A percentile compares a stretch with the other conserved stretches of the same genome.
phyloP scores from a whole-genome alignment of 2,113 vertebrate species.

The Panthera uncia region DNA sequence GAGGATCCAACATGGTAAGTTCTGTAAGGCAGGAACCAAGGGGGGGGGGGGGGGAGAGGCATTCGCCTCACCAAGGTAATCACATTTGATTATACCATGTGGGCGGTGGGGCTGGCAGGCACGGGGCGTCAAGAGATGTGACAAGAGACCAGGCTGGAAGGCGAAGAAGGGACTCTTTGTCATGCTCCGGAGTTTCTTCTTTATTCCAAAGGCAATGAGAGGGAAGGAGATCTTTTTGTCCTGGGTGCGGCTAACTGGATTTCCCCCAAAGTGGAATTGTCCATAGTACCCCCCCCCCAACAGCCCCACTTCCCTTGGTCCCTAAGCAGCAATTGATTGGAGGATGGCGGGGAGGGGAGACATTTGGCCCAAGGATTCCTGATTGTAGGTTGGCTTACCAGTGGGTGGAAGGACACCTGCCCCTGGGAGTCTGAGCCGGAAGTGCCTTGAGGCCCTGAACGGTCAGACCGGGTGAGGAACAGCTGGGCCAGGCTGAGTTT shows the following conservation, averaged over 20 bases:
- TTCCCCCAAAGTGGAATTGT: background rate
- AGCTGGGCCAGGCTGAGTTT: background rate
- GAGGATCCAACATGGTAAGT: background rate
- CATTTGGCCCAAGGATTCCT: background rate
- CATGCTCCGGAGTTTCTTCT: background rate
- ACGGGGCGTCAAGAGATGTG: accelerated
- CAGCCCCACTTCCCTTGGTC: background rate
- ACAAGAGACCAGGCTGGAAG: background rate
- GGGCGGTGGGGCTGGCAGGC: background rate
- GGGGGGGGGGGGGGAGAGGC: background rate
- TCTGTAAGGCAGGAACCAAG: background rate
- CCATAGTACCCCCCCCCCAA: background rate
- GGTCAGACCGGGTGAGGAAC: background rate
- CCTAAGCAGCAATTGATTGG: background rate
- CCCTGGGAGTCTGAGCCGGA: accelerated
- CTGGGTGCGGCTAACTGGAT: accelerated
- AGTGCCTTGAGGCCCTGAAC: too few relatives aligned
- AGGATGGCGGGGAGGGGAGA: background rate
- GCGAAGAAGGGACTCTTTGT: background rate
- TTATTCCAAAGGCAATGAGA: background rate
- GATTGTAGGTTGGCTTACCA: background rate
- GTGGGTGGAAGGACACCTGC: background rate
- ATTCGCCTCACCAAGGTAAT: background rate
- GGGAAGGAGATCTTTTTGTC: accelerated
- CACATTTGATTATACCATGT: background rate